Evolutionary conservation across 1,140 invertebrate species (phyloP).

Genomic region (Monochamus saltuarius): DNA sequence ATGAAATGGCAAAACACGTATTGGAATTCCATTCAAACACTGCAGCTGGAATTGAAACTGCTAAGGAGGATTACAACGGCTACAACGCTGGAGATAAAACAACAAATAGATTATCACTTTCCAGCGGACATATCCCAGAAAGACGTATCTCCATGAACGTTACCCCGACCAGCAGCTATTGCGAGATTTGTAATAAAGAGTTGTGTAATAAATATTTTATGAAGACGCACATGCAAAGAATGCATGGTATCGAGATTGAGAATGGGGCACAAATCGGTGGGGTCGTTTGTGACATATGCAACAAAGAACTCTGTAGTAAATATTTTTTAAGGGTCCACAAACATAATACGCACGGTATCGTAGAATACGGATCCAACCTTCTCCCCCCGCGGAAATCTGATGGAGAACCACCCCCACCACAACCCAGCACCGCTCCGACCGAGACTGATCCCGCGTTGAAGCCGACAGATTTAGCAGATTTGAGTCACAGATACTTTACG

Average conservation of each 20-base stretch:
- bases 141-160: slow-evolving; percentile 48
- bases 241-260: slow-evolving; percentile 97
- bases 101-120: slow-evolving; percentile 30
- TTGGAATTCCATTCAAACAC: slow-evolving; percentile 56
- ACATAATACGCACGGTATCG: slow-evolving; percentile 95
- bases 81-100: slow-evolving; percentile 22
- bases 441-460: slow-evolving; percentile 57
- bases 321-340: slow-evolving; percentile 97
- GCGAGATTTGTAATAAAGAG: slow-evolving; percentile 99
- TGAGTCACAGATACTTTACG: slow-evolving; percentile 65
- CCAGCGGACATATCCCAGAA: slow-evolving; percentile 33
- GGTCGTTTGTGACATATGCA: slow-evolving; percentile 94
- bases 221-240: slow-evolving; percentile 99
- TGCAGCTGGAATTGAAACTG: slow-evolving; percentile 28
- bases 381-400: slow-evolving; percentile 58
- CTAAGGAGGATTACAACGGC: slow-evolving; percentile 24
- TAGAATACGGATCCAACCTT: slow-evolving; percentile 63
- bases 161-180: slow-evolving; percentile 83
- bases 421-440: slow-evolving; percentile 43
- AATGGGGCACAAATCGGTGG: slow-evolving; percentile 88
- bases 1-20: slow-evolving; percentile 61
- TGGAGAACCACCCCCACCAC: slow-evolving; percentile 35
- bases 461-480: slow-evolving; percentile 57
- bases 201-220: slow-evolving; percentile 99
- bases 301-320: slow-evolving; percentile 96